These are phyloP conservation scores for Ryuthela nishihirai DNA, from an alignment of 2,888 invertebrate species.

Conservation along the genomic window DNA sequence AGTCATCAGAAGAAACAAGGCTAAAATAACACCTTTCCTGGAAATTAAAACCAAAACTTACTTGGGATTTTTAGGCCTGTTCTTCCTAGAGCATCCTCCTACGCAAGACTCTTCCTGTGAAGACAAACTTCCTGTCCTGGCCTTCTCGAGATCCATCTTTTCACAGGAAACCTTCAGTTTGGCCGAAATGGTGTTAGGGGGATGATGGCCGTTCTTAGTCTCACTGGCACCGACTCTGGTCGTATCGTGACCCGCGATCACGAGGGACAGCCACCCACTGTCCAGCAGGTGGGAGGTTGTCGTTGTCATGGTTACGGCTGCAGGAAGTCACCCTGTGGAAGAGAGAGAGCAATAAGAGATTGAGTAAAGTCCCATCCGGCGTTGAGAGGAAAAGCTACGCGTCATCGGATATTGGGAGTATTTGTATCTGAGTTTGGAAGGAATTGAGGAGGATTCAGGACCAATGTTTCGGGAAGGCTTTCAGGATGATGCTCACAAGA, in stretches of 20 bases:
- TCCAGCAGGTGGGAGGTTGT: constrained; percentile 31
- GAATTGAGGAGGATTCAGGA: too few species aligned
- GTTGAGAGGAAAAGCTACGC: too few species aligned
- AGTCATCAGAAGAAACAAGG: too few species aligned
- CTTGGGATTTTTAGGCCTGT: constrained; percentile 33
- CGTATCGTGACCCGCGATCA: constrained; percentile 22
- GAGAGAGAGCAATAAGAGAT: neutral
- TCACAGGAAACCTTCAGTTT: constrained; percentile 34
- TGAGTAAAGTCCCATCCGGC: too few species aligned
- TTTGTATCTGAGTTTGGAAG: too few species aligned
- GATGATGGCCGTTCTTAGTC: constrained; percentile 5
- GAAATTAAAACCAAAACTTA: constrained; percentile 6
- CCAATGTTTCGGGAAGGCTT: too few species aligned
- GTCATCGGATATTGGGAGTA: too few species aligned
- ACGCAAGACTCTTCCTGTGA: constrained; percentile 29
- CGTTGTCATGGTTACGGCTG: constrained; percentile 10
- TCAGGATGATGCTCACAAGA: too few species aligned
- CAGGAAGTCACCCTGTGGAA: neutral
- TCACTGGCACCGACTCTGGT: constrained; percentile 11
- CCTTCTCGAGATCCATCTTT: constrained; percentile 33
- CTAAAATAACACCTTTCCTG: too few species aligned
- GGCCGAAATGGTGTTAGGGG: constrained; percentile 22
- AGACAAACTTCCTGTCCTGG: constrained; percentile 11
- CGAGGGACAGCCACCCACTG: constrained; percentile 33
- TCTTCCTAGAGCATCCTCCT: constrained; percentile 20